Evolutionary conservation across 2,113 vertebrate species (phyloP), one percentile per base, ranked within the genome.

Genomic region (Bubo scandiacus): DNA sequence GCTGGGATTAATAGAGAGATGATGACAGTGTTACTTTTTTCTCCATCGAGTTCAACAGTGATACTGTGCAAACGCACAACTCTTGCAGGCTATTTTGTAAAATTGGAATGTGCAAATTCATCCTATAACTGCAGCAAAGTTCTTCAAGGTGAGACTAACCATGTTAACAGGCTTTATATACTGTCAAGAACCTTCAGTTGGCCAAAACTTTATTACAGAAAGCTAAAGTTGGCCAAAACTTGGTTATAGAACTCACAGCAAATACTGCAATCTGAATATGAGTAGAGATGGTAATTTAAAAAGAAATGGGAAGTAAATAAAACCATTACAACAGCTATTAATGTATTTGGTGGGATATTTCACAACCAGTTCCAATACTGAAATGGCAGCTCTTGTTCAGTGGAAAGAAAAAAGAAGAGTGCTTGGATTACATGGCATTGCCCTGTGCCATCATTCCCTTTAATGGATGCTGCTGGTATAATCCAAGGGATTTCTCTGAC

Each of bases 291-390:
- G n/a, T 95, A 71, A 86, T 78, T 71, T 75, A 38, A 49, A 91
- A 89, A 81, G 81, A 91, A 96, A 78, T 73, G 43, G 85, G 96
- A 97, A 98, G 71, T 94, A 84, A 98, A 92, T 84, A 87, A 71
- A 91, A 16, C 38, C 87, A 26, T 97, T 96, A 58, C 57, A 94
- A 71, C 88, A 96, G 71, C 66, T 90, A 32, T 81, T 78, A 11
- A 17, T 91, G 34, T 92, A 42, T 68, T 90, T 63, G 62, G 52
- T 86, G 63, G 55, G 45, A 54, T 58, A 55, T 96, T 97, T 97
- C 92, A 87, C 77, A 94, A 54, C 54, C 19, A 2, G 6, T 40
- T 91, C 74, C 62, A 26, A 8, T 72, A 32, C 7, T 95, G 75
- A 70, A 92, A 63, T 57, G 18, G 32, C 63, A 74, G 8, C 63